Evolutionary conservation across 2,797 vertebrate species (phyloP), one percentile per base, ranked within the genome.

Genomic region (Oreortyx pictus): DNA sequence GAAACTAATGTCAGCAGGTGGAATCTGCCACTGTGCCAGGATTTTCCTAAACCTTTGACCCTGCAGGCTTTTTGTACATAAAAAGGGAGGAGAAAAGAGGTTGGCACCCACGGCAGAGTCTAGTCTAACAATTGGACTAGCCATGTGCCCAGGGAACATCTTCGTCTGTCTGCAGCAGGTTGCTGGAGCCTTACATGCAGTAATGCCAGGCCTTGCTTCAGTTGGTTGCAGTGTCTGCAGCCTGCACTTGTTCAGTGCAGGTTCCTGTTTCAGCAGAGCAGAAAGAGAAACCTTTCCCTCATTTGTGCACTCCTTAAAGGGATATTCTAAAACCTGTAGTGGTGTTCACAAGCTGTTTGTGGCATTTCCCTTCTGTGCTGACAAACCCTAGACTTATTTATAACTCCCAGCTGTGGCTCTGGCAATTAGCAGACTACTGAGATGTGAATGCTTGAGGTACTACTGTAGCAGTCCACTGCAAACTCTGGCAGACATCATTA

Each of bases 141-240:
- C 41, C 9, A 12, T 1, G 6, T 57, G 27, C 41, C 10, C 3
- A 37, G 19, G 14, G 19, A 4, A 9, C 57, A 49, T 57, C 12
- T 74, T 49, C 46, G 10, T 49, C 19, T 85, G 25, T 52, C 19
- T 85, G 25, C 22, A 89, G 62, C 23, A 86, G 61, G 44, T 6
- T 79, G 20, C 67, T 65, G 65, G 44, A 72, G 17, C 39, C 31
- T 68, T 66, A 46, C 0, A 6, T 16, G 18, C 27, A 19, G n/a
- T n/a, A 62, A 24, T 59, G 23, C 35, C 47, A 64, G 68, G 18
- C 14, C n/a, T 1, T 0, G 23, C 29, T 79, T n/a, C 20, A 8
- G 12, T 18, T 62, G 43, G 39, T 67, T 18, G 46, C 5, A 2
- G 14, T 71, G 17, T 41, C 6, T 8, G 0, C 0, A 1, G 24